Evolutionary conservation across 2,113 vertebrate genomes (phyloP).

Genomic region (Sardina pilchardus): DNA sequence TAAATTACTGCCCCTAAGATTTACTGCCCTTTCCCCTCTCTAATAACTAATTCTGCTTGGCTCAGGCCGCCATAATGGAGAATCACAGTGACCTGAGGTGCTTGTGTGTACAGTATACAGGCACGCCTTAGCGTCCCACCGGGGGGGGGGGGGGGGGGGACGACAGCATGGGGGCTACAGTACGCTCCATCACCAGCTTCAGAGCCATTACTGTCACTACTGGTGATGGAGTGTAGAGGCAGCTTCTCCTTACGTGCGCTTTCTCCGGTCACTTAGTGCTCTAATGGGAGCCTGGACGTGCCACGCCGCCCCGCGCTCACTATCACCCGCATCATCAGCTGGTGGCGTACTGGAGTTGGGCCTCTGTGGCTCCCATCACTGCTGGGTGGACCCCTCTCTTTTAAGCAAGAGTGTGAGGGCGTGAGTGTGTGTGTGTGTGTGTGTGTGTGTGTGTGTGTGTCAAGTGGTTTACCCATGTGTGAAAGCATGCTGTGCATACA

Average conservation of each 20-base stretch:
- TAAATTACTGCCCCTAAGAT: conserved; percentile 21
- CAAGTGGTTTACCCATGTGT: too few relatives aligned
- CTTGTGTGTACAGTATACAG: background rate
- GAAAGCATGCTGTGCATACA: too few relatives aligned
- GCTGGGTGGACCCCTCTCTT: too few relatives aligned
- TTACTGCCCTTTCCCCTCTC: background rate
- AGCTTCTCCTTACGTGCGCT: background rate
- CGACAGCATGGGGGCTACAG: background rate
- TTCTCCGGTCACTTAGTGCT: background rate
- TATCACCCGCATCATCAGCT: background rate
- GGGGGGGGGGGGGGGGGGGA: too few relatives aligned
- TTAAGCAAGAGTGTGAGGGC: background rate
- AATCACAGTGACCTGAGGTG: background rate
- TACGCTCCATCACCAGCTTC: background rate
- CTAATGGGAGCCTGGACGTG: background rate
- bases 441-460: background rate
- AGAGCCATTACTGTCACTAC: background rate
- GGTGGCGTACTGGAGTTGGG: background rate
- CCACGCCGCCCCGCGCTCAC: background rate
- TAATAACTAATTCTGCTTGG: conserved; percentile 25
- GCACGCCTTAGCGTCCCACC: background rate
- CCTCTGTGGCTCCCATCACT: background rate
- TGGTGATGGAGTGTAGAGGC: background rate
- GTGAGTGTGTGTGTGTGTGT: background rate
- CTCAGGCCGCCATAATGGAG: background rate